A percentile compares a stretch with the other conserved stretches of the same genome.
phyloP scores from a whole-genome alignment of 2,113 vertebrate species.

The Girardinichthys multiradiatus region DNA sequence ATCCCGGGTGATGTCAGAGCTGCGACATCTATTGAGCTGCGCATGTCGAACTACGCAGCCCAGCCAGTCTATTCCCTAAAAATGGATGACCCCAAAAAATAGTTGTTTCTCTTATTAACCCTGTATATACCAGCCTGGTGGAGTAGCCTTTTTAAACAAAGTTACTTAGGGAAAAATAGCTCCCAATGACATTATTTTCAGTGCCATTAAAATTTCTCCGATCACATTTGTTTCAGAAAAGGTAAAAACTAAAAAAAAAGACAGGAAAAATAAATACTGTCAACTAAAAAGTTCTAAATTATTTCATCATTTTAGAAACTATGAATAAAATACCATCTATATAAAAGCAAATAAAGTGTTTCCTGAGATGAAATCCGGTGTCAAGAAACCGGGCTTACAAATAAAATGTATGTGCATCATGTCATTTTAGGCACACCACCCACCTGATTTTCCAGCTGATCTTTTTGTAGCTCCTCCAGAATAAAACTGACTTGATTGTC shows the following conservation, averaged over 20 bases:
- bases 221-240: not conserved
- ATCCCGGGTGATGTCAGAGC: too few species aligned
- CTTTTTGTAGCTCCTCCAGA: slow-evolving; percentile 92
- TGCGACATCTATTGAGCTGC: too few species aligned
- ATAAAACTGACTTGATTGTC: slow-evolving; percentile 93
- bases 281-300: not conserved
- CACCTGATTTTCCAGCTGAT: slow-evolving; percentile 88
- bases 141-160: not conserved
- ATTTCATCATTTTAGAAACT: not conserved
- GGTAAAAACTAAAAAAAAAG: not conserved
- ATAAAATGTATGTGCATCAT: not conserved
- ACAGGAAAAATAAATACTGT: not conserved
- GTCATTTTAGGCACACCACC: not conserved
- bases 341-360: not conserved
- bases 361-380: not conserved
- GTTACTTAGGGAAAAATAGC: too few species aligned
- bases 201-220: too few species aligned
- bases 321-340: not conserved
- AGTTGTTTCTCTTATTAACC: not conserved
- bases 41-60: too few species aligned
- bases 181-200: too few species aligned
- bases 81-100: too few species aligned
- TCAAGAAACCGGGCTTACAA: not conserved
- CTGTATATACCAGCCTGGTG: not conserved
- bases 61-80: too few species aligned